Base-by-base conservation (phyloP, 2,113 vertebrate species). In the Cinclus cinclus region DNA sequence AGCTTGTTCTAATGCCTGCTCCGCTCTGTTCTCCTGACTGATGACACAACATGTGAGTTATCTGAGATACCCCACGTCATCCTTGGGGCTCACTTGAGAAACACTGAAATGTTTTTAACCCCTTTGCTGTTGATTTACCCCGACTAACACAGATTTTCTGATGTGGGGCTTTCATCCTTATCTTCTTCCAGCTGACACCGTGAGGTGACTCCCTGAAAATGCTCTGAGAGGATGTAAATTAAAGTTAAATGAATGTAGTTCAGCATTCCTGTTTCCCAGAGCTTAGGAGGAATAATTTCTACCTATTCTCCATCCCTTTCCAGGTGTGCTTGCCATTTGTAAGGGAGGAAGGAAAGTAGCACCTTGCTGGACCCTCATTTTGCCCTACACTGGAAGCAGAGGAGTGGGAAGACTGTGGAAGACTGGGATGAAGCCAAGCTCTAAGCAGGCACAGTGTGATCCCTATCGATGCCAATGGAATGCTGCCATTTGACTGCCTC, bases 131-230 rank as follows among this genome's bases (percentile, higher is more conserved):
- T 47, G 5, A 67, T 44, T 88, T 77, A 31, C 44, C 15, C 60
- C 1, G 2, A 70, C 47, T 30, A 25, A 49, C 60, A 33, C 18
- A 55, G 35, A 64, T 33, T 47, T 64, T 58, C 2, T 6, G 22
- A 62, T 8, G 21, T n/a, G 24, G 17, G 65, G 19, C 6, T 85
- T 73, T 65, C 0, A 0, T 33, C 46, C 46, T 58, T 6, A 1
- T 47, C 77, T 86, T 59, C 47, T 65, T 93, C 69, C 49, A 60
- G 69, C 9, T 59, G 76, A 78, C 23, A 14, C 15, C 27, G 18
- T 53, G 67, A 41, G 49, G 37, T 24, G 28, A 44, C 28, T 85
- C 60, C 24, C 52, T 47, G 8, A 70, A 71, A 78, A 89, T 7
- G 31, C 20, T 70, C 7, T 27, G 16, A 59, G 37, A 74, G 14